These are phyloP conservation scores for Elephantulus edwardii DNA, from an alignment of 2,113 vertebrate species.

Conservation along the genomic window DNA sequence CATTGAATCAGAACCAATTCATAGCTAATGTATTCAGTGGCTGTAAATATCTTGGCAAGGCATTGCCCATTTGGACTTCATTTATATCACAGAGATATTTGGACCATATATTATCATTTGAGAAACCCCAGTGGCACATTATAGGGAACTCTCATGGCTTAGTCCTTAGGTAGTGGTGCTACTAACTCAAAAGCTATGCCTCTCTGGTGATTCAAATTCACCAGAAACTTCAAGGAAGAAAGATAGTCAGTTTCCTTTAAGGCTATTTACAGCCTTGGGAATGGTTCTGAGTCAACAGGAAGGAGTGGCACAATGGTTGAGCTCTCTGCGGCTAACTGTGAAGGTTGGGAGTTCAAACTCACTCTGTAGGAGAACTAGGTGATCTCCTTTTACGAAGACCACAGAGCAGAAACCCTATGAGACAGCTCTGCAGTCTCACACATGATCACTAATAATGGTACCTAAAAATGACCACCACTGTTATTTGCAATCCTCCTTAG, in stretches of 20 bases:
- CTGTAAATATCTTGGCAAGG: background rate
- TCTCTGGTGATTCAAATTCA: too few species aligned
- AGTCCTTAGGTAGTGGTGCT: too few species aligned
- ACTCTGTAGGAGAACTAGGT: background rate
- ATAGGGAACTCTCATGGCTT: too few species aligned
- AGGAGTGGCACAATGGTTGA: background rate
- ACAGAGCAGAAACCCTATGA: background rate
- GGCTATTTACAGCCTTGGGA: too few species aligned
- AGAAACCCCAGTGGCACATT: too few species aligned
- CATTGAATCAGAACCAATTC: too few species aligned
- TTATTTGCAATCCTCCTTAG: background rate
- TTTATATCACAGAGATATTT: background rate
- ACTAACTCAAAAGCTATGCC: too few species aligned
- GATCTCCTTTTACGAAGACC: background rate
- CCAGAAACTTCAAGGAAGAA: too few species aligned
- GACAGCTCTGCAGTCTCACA: background rate
- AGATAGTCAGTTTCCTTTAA: too few species aligned
- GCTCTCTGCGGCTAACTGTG: background rate
- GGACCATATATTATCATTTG: background rate
- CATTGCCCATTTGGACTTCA: background rate
- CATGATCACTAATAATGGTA: background rate
- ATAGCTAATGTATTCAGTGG: too few species aligned
- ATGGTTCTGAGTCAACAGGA: too few species aligned
- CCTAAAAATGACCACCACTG: background rate
- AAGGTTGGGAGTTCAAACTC: background rate